Base-by-base conservation (phyloP, 2,113 vertebrate genomes). In the Sigmodon hispidus region DNA sequence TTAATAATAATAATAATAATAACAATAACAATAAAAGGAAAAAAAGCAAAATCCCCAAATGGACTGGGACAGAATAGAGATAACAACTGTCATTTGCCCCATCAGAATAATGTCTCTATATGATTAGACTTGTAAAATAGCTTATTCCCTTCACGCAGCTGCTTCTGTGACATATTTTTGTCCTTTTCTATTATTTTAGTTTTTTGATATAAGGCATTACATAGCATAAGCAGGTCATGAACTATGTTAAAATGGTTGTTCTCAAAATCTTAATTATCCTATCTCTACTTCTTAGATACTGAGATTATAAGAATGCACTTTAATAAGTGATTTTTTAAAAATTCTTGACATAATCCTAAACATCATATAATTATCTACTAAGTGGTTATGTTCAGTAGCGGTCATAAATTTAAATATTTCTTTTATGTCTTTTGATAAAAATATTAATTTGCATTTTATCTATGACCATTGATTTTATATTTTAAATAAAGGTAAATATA, bases 361-460 rank as follows among this genome's bases (percentile, higher is more conserved):
- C 57, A 77, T 98, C 91, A 97, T 96, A 52, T 73, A 36, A 0
- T 77, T 93, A 88, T 88, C 89, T 90, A 91, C 92, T 95, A 84
- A 86, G 61, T 83, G 1, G 11, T 85, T 93, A 36, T 61, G 79
- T 97, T 98, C 93, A 96, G 97, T 94, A 97, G 80, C 34, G 59
- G 24, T 87, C 22, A 96, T 88, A 79, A 95, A 97, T 79, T 65
- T 91, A 80, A 11, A 80, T 94, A 97, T 97, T 80, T 97, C 77
- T 77, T 11, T 48, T 93, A 34, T 45, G 31, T 81, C 17, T 8
- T 86, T 95, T 92, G 50, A 77, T 40, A 22, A 21, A 87, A 77
- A 73, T 34, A 63, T 43, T 9, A 50, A 55, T 84, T 77, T 57
- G 75, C 36, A 85, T 67, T 83, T 75, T 80, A 29, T 86, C 31